phyloP scores from a whole-genome alignment of 2,797 vertebrate species.

The Labroides dimidiatus region DNA sequence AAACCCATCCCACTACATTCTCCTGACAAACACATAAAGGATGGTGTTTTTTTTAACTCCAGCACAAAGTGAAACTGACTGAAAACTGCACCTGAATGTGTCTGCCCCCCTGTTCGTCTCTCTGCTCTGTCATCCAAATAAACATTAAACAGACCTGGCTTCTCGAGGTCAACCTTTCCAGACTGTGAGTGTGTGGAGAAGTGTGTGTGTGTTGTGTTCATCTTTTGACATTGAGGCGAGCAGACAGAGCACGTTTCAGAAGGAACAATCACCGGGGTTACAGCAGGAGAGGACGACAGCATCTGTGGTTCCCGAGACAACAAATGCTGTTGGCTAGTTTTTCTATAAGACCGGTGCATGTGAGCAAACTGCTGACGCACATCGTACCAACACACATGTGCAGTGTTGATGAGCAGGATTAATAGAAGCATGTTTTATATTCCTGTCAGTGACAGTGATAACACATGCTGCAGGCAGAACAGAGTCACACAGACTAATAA shows the following conservation, averaged over 20 bases:
- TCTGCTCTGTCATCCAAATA: conserved; percentile 40
- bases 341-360: too few species aligned
- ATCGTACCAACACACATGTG: too few species aligned
- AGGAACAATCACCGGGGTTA: conserved; percentile 67
- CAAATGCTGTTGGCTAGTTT: background rate
- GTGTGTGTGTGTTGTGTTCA: background rate
- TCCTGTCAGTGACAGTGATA: too few species aligned
- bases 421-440: too few species aligned
- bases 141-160: conserved; percentile 25
- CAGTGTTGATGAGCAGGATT: too few species aligned
- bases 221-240: conserved; percentile 62
- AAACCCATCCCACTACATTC: background rate
- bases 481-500: too few species aligned
- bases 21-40: background rate
- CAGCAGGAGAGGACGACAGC: conserved; percentile 48
- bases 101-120: conserved; percentile 2
- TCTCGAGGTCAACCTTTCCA: conserved; percentile 18
- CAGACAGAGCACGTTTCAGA: conserved; percentile 64
- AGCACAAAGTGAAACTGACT: background rate
- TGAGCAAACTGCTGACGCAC: too few species aligned
- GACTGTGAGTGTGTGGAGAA: conserved; percentile 3
- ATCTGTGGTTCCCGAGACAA: conserved; percentile 58
- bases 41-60: too few species aligned
- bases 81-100: conserved; percentile 26
- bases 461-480: too few species aligned